Conservation (phyloP, 2,888 invertebrate species). For the Entomobrya proxima region DNA sequence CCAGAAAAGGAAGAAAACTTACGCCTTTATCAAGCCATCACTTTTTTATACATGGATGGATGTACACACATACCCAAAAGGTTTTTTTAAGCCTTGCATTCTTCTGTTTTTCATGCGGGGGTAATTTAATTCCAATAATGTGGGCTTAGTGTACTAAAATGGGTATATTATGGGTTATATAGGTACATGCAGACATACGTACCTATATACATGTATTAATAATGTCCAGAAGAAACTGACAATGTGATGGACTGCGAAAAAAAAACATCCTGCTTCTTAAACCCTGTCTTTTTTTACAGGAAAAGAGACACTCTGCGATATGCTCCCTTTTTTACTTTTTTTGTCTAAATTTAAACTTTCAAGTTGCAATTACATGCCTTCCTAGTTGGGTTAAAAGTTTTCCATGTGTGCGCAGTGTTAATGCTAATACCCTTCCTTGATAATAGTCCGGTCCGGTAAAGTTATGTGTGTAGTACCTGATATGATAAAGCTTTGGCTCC, state of each 20-base stretch:
- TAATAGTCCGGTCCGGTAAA: too few relatives aligned
- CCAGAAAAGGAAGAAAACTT: neutral
- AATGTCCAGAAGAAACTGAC: neutral
- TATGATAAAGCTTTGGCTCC: neutral
- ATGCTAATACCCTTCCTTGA: neutral
- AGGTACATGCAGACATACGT: neutral
- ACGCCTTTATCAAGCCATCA: neutral
- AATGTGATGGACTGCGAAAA: neutral
- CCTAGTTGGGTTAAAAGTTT: too few relatives aligned
- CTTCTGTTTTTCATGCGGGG: too few relatives aligned
- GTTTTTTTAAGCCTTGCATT: neutral
- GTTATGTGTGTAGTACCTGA: conserved; percentile 1
- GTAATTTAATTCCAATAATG: too few relatives aligned
- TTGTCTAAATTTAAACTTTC: conserved; percentile 22
- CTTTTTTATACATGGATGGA: too few relatives aligned
- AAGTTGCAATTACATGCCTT: too few relatives aligned
- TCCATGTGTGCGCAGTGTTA: neutral
- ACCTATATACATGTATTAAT: neutral
- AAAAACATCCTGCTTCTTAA: neutral
- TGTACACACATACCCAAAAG: too few relatives aligned
- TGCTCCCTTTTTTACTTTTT: neutral
- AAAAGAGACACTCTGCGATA: neutral
- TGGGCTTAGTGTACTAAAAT: too few relatives aligned
- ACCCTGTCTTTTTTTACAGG: neutral
- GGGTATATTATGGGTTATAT: too few relatives aligned